Conservation (phyloP, 2,113 vertebrate species). For the Thunnus thynnus region DNA sequence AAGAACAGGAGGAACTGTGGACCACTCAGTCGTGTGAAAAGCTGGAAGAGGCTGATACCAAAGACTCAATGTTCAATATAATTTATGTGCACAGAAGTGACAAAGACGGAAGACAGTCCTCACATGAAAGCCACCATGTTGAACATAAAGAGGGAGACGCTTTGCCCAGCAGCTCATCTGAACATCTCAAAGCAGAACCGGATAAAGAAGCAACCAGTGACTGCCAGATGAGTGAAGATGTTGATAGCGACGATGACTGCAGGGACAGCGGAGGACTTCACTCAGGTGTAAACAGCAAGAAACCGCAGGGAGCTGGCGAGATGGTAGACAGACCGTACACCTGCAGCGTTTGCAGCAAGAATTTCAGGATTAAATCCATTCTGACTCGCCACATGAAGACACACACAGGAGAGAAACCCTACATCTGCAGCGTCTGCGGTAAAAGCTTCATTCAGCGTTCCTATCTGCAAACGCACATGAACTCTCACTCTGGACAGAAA, state of each 20-base stretch:
- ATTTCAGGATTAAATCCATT: slow-evolving; percentile 55
- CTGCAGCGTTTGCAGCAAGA: slow-evolving; percentile 56
- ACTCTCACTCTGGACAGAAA: slow-evolving; percentile 59
- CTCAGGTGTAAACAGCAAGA: not conserved
- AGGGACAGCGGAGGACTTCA: not conserved
- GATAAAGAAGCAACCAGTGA: slow-evolving; percentile 8
- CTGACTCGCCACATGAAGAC: slow-evolving; percentile 63
- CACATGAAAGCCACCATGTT: not conserved
- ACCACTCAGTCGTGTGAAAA: not conserved
- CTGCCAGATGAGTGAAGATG: slow-evolving; percentile 27
- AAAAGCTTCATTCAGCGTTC: slow-evolving; percentile 67
- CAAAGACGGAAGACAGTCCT: not conserved
- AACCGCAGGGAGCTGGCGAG: not conserved
- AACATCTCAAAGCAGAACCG: slow-evolving; percentile 30
- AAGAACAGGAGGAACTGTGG: slow-evolving; percentile 40
- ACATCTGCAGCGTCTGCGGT: slow-evolving; percentile 51
- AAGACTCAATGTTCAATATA: slow-evolving; percentile 55
- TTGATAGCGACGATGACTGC: slow-evolving; percentile 22
- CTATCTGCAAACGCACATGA: slow-evolving; percentile 60
- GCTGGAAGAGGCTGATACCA: slow-evolving; percentile 24
- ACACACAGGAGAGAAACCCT: slow-evolving; percentile 58
- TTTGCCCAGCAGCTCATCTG: slow-evolving; percentile 30
- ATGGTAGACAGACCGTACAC: slow-evolving; percentile 23
- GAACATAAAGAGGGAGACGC: not conserved
- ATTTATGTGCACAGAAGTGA: slow-evolving; percentile 46